Evolutionary conservation across 2,888 invertebrate genomes (phyloP).

Genomic region (Nyleta sp.): DNA sequence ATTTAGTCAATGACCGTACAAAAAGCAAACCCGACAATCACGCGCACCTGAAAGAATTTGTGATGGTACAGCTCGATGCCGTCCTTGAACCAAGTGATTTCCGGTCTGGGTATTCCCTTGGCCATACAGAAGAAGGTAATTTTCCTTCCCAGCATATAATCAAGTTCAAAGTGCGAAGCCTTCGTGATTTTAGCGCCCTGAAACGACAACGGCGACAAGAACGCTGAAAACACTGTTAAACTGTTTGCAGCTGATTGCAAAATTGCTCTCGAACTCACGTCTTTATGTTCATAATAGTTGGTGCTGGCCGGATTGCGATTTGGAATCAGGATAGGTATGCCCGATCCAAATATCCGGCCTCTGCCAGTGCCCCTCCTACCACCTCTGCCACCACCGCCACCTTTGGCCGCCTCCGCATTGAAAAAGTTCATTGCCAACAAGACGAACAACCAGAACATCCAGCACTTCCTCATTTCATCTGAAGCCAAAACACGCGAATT

Average conservation of each 20-base stretch:
- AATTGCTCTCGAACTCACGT: too few relatives aligned
- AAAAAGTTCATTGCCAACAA: slow-evolving; percentile 69
- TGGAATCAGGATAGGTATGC: slow-evolving; percentile 84
- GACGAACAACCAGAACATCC: slow-evolving; percentile 68
- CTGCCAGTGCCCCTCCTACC: slow-evolving; percentile 72
- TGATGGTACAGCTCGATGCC: slow-evolving; percentile 89
- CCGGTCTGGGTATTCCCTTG: slow-evolving; percentile 87
- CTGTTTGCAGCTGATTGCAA: too few relatives aligned
- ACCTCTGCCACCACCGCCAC: slow-evolving; percentile 64
- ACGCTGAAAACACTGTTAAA: too few relatives aligned
- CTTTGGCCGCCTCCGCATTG: slow-evolving; percentile 64
- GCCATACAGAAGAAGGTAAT: slow-evolving; percentile 91
- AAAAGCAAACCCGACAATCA: too few relatives aligned
- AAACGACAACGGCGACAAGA: too few relatives aligned
- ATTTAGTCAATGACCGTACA: too few relatives aligned
- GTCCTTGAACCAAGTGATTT: slow-evolving; percentile 91
- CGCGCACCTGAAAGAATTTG: slow-evolving; percentile 86
- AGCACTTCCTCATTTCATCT: slow-evolving; percentile 70
- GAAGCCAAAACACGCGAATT: too few relatives aligned
- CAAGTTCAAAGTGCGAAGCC: slow-evolving; percentile 88
- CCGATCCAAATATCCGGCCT: slow-evolving; percentile 83
- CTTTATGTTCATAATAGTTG: slow-evolving; percentile 86
- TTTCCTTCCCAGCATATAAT: slow-evolving; percentile 89
- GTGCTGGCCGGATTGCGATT: slow-evolving; percentile 85
- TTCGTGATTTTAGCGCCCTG: slow-evolving; percentile 89